Evolutionary conservation across 2,888 invertebrate species (phyloP).

Genomic region (Mycogona germanica): DNA sequence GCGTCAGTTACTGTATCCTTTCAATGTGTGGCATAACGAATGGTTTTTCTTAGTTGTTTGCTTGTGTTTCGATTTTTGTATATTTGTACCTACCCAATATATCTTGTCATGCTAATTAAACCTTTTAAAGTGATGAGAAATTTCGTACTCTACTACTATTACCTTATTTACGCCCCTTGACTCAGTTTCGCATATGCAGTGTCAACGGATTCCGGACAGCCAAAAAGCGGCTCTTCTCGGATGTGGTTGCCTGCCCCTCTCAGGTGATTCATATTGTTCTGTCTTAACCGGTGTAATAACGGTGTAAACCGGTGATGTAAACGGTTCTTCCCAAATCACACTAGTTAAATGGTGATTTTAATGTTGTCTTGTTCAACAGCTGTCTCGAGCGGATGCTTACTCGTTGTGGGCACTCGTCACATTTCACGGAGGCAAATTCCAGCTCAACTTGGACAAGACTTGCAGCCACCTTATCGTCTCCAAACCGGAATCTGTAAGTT

Average conservation of each 20-base stretch:
- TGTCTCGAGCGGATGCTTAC: slow-evolving; percentile 49
- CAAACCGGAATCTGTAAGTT: slow-evolving; percentile 47
- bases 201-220: slow-evolving; percentile 61
- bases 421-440: slow-evolving; percentile 71
- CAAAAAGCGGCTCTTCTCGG: slow-evolving; percentile 53
- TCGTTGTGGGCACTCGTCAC: slow-evolving; percentile 72
- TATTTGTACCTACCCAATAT: no score
- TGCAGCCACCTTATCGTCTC: slow-evolving; percentile 77
- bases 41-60: no score
- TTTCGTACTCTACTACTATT: no score
- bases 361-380: no score
- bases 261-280: slow-evolving; percentile 47
- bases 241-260: slow-evolving; percentile 60
- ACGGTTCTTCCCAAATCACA: no score
- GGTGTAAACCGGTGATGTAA: neutral
- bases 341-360: no score
- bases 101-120: no score
- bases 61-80: no score
- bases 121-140: no score
- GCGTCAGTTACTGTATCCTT: slow-evolving; percentile 45
- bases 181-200: no score
- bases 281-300: neutral
- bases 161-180: no score
- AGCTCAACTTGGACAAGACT: slow-evolving; percentile 52
- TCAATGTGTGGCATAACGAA: no score